A percentile compares a stretch with the other conserved stretches of the same genome.
Conservation (phyloP, 2,113 vertebrate species). For the Bujurquina vittata region DNA sequence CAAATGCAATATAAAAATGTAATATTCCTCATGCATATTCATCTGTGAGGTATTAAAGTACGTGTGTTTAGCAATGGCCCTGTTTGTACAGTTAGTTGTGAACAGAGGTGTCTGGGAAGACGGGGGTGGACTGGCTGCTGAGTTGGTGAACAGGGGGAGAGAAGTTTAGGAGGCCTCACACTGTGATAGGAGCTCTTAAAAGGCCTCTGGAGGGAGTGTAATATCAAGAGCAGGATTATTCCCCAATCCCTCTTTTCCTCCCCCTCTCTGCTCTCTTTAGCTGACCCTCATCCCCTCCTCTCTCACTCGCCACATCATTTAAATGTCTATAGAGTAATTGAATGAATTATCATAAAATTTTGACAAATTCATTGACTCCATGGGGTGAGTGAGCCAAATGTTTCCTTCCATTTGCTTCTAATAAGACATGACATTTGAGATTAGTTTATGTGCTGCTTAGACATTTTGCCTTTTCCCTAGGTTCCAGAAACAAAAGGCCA, state of each 20-base stretch:
- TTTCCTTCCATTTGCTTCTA: conserved; percentile 84
- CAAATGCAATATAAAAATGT: neutral
- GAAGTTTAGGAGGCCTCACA: conserved; percentile 83
- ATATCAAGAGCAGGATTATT: conserved; percentile 89
- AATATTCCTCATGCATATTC: neutral
- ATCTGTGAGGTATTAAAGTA: conserved; percentile 15
- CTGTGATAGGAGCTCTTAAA: conserved; percentile 86
- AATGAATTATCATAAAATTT: conserved; percentile 96
- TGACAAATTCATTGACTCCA: conserved; percentile 92
- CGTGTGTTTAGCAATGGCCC: conserved; percentile 3
- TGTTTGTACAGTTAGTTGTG: conserved; percentile 54
- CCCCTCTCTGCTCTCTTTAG: conserved; percentile 69
- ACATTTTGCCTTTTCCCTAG: conserved; percentile 80
- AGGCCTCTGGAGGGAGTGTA: conserved; percentile 88
- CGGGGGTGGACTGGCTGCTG: conserved; percentile 70
- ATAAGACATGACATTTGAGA: conserved; percentile 93
- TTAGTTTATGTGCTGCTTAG: conserved; percentile 88
- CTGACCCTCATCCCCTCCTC: conserved; percentile 70
- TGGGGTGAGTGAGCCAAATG: conserved; percentile 76
- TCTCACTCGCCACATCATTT: conserved; percentile 84
- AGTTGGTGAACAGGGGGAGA: conserved; percentile 80
- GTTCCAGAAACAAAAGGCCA: conserved; percentile 79
- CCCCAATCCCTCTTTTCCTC: conserved; percentile 70
- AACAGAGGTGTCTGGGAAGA: conserved; percentile 62
- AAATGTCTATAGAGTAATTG: conserved; percentile 92